Percentiles rank a stretch among this genome's conserved stretches.
phyloP scores from a whole-genome alignment of 1,140 invertebrate genomes.

The Drosophila sproati region DNA sequence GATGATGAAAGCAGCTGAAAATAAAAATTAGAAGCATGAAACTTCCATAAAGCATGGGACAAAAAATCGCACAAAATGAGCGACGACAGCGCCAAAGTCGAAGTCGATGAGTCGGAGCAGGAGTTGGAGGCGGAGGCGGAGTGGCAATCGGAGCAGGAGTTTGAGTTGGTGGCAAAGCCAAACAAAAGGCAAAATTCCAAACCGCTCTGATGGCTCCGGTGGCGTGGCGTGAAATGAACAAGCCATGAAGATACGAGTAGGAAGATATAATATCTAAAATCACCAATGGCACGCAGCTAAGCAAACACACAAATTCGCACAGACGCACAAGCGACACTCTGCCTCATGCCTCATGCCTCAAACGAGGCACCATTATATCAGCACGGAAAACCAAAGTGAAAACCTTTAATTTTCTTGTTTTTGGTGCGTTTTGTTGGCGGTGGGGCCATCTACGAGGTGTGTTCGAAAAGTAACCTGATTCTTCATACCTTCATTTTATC shows the following conservation, averaged over 20 bases:
- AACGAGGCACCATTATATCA: slow-evolving; percentile 33
- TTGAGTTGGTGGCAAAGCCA: slow-evolving; percentile 12
- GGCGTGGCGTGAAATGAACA: slow-evolving; percentile 65
- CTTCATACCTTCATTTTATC: too few species aligned
- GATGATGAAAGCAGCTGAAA: slow-evolving; percentile 47
- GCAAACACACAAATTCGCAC: neutral
- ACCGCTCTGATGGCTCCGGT: slow-evolving; percentile 17
- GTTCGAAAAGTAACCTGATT: neutral
- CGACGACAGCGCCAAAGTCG: slow-evolving; percentile 56
- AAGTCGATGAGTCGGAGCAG: neutral
- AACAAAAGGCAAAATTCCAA: slow-evolving; percentile 58
- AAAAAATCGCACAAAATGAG: slow-evolving; percentile 28
- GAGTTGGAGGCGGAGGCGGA: neutral
- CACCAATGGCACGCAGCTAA: slow-evolving; percentile 62
- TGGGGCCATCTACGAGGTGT: neutral
- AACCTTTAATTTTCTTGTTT: slow-evolving; percentile 68
- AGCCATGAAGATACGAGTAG: slow-evolving; percentile 34
- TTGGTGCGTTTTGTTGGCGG: neutral
- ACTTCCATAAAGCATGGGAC: slow-evolving; percentile 38
- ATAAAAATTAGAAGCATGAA: slow-evolving; percentile 47
- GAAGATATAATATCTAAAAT: slow-evolving; percentile 71
- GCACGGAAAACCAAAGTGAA: slow-evolving; percentile 62
- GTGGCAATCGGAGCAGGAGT: neutral
- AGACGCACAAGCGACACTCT: neutral
- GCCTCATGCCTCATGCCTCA: slow-evolving; percentile 1